These are phyloP conservation scores for Julus scandinavius DNA, from an alignment of 2,888 invertebrate species.

Conservation along the genomic window DNA sequence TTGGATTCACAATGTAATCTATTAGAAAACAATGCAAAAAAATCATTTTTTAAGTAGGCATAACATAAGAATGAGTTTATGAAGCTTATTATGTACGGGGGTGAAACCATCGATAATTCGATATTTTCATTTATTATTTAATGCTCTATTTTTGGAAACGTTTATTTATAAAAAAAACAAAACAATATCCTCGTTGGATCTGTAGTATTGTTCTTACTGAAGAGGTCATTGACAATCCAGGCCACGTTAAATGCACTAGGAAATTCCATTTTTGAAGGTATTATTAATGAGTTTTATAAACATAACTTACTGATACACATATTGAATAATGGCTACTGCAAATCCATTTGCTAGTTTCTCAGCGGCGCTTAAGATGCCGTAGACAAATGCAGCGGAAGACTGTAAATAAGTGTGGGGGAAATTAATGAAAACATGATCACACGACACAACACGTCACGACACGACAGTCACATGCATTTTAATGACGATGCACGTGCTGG, in stretches of 20 bases:
- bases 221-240: background rate
- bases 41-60: background rate
- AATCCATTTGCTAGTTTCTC: background rate
- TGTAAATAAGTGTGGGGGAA: background rate
- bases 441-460: too few relatives aligned
- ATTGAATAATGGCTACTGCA: slow-evolving; percentile 28
- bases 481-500: too few relatives aligned
- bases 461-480: too few relatives aligned
- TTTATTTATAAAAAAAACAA: background rate
- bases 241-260: background rate
- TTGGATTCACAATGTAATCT: background rate
- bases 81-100: background rate
- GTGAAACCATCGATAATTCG: background rate
- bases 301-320: background rate
- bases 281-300: too few relatives aligned
- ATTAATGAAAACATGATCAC: too few relatives aligned
- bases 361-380: background rate
- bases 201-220: background rate
- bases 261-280: too few relatives aligned
- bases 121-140: background rate
- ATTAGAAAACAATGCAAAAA: background rate
- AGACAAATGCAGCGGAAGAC: slow-evolving; percentile 25
- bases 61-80: background rate
- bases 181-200: too few relatives aligned
- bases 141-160: background rate